Percentiles rank a stretch among this genome's conserved stretches.
Evolutionary conservation across 2,797 vertebrate species (phyloP).

Genomic region (Rhynchotus rufescens): DNA sequence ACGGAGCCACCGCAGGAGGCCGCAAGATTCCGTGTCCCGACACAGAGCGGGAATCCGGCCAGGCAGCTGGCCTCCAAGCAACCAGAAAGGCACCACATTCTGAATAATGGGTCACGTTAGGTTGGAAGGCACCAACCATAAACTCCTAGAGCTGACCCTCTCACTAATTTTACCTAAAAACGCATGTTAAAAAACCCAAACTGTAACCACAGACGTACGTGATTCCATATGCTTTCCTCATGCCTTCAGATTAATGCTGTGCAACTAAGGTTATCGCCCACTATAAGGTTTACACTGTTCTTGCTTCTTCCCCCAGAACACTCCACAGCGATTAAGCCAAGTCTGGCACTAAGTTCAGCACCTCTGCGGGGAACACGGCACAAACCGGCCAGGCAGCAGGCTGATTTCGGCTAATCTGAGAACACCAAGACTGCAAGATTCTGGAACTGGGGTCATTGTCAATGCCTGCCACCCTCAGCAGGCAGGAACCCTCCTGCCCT

Average conservation of each 20-base stretch:
- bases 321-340: background rate
- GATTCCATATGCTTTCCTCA: background rate
- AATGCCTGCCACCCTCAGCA: background rate
- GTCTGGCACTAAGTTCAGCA: background rate
- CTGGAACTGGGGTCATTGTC: background rate
- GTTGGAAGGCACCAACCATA: background rate
- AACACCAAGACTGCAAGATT: background rate
- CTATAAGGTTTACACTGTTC: background rate
- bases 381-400: accelerated
- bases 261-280: background rate
- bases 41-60: accelerated
- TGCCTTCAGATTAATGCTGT: background rate
- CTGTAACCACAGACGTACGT: accelerated
- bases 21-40: too few species aligned
- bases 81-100: background rate
- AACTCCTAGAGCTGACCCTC: background rate
- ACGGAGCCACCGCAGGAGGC: too few species aligned
- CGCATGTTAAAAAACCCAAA: background rate
- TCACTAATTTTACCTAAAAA: background rate
- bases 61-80: background rate
- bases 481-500: background rate
- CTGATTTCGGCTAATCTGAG: background rate
- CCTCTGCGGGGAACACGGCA: background rate
- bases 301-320: background rate
- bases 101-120: accelerated